These are phyloP conservation scores for Pseudochirops corinnae DNA, from an alignment of 2,797 vertebrate species.

Conservation along the genomic window DNA sequence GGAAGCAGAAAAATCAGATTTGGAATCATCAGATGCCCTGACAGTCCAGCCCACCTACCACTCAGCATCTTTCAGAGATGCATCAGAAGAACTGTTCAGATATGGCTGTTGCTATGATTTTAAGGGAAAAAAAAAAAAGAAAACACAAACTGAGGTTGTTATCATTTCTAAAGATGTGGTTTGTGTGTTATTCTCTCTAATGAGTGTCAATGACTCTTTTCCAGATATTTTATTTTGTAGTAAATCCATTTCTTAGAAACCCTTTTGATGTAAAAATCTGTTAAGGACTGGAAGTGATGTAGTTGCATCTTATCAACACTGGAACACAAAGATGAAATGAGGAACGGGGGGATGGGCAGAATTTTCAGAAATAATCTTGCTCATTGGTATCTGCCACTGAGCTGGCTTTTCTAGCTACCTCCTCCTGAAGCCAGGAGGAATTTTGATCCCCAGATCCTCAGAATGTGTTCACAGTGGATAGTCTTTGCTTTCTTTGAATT, in stretches of 20 bases:
- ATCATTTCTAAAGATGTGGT: conserved; percentile 74
- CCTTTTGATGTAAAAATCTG: conserved; percentile 66
- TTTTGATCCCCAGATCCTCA: background rate
- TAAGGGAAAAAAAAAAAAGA: conserved; percentile 77
- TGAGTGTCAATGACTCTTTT: conserved; percentile 71
- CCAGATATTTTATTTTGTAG: conserved; percentile 50
- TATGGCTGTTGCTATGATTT: conserved; percentile 75
- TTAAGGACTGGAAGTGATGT: conserved; percentile 49
- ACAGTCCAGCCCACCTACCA: background rate
- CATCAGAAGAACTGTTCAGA: conserved; percentile 56
- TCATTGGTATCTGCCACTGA: conserved; percentile 6
- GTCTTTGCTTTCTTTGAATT: background rate
- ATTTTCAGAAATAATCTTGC: background rate
- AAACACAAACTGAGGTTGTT: conserved; percentile 71
- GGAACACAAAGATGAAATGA: accelerated
- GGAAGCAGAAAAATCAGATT: conserved; percentile 20
- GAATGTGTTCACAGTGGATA: background rate
- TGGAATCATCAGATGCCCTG: conserved; percentile 31
- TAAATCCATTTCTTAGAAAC: conserved; percentile 70
- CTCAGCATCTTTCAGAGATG: conserved; percentile 42
- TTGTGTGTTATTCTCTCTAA: conserved; percentile 44
- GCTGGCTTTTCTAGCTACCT: background rate
- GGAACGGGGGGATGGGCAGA: background rate
- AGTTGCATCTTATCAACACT: background rate
- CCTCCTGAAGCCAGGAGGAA: conserved; percentile 10